phyloP scores from a whole-genome alignment of 2,797 vertebrate genomes.

The Monodelphis domestica region DNA sequence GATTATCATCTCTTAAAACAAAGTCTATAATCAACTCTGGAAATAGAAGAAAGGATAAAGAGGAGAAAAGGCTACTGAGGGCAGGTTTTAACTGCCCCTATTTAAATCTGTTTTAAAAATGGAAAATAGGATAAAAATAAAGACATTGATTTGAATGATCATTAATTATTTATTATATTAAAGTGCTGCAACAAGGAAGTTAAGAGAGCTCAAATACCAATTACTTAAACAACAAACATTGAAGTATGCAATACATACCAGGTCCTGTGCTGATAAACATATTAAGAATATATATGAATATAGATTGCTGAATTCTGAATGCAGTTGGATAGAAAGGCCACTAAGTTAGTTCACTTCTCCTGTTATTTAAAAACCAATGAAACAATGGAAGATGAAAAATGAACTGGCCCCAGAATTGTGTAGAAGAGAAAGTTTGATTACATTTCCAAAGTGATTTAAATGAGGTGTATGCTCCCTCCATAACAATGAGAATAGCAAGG shows the following conservation, averaged over 20 bases:
- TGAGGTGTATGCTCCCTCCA: not conserved
- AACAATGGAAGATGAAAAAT: not conserved
- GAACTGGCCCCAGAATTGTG: not conserved
- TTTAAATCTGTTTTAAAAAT: not conserved
- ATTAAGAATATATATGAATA: too few species aligned
- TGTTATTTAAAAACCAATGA: too few species aligned
- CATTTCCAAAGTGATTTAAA: not conserved
- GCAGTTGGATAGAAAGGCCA: not conserved
- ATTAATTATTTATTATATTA: not conserved
- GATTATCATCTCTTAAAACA: not conserved
- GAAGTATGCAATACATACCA: not conserved
- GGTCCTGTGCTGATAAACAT: not conserved
- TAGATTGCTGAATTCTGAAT: not conserved
- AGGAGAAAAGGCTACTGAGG: not conserved
- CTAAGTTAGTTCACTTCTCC: not conserved
- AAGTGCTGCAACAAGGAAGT: not conserved
- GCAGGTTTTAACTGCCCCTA: not conserved
- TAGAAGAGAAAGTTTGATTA: not conserved
- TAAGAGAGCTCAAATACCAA: not conserved
- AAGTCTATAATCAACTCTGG: not conserved
- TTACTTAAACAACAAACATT: not conserved
- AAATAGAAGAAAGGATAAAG: not conserved
- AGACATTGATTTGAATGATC: not conserved
- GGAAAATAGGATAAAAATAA: not conserved
- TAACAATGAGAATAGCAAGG: not conserved